Base-by-base conservation (phyloP, 2,888 invertebrate genomes). In the Archips xylosteana region DNA sequence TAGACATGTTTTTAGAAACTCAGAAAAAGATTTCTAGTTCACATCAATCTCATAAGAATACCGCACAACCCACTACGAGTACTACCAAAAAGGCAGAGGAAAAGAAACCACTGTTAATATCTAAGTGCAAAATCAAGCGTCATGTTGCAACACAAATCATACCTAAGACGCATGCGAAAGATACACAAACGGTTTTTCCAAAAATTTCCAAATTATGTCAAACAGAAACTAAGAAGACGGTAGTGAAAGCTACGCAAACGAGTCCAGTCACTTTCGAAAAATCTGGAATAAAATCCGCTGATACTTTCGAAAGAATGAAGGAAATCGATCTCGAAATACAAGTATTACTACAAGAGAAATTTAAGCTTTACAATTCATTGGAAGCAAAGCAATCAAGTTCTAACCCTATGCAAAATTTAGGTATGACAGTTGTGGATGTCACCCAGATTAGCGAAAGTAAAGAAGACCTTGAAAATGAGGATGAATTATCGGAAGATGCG, bases 261-360 rank as follows among this genome's bases (percentile, higher is more conserved):
- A 84, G 88, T 73, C 78, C 84, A 62, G 76, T 83, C 2, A 69
- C 76, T 39, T 76, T 82, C 51, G 83, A 81, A 71, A 83, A 79
- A 74, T 42, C 76, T 36, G 78, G 74, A 64, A 51, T 77, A 0
- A 85, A 81, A 75, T 79, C 88, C 23, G 86, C 82, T 69, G 91
- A 91, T 68, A 84, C 95, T 9, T 89, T 95, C 79, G 92, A 95
- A 68, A 92, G 95, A 83, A 95, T 96, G 95, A 95, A 95, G 77
- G 94, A 95, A 81, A 96, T 96, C 72, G 96, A 96, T 79, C 82
- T 95, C 75, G 95, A 95, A 81, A 95, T 96, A 78, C 95, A 95
- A 78, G 90, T 90, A 54, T 83, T 96, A 63, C 84, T 95, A 77
- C 94, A 95, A 80, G 95, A 96, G 81, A 96, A 95, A 80, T 94